These are phyloP conservation scores for Tonatia bakeri DNA, from an alignment of 2,113 vertebrate species.

Conservation along the genomic window DNA sequence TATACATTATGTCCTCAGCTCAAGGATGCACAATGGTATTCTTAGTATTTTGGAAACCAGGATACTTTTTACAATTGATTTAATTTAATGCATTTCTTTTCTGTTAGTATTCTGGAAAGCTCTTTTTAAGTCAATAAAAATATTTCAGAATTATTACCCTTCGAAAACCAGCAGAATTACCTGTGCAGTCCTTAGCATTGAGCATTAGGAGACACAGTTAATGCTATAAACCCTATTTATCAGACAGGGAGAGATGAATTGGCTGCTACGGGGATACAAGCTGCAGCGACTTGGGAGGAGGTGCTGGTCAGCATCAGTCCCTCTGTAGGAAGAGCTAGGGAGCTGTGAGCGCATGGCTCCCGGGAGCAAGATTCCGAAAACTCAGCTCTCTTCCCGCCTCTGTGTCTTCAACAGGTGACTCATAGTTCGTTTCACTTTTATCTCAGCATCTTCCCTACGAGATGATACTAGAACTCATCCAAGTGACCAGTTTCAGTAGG, in stretches of 20 bases:
- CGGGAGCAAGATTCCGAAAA: fast-evolving
- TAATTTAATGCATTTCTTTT: not conserved
- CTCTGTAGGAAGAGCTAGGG: too few species aligned
- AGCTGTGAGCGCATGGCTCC: fast-evolving
- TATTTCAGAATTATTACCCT: not conserved
- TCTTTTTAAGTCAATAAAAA: not conserved
- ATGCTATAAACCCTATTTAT: not conserved
- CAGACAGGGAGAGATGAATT: not conserved
- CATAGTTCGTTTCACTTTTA: not conserved
- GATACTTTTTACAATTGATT: not conserved
- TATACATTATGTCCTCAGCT: not conserved
- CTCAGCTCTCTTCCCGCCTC: fast-evolving
- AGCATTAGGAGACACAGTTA: not conserved
- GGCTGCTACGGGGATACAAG: too few species aligned
- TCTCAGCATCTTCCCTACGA: not conserved
- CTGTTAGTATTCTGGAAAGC: not conserved
- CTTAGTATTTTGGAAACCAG: not conserved
- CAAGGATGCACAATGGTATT: fast-evolving
- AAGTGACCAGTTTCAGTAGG: not conserved
- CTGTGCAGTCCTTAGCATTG: fast-evolving
- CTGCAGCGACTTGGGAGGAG: not conserved
- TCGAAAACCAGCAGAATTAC: not conserved
- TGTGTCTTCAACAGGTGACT: not conserved
- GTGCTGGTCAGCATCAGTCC: fast-evolving
- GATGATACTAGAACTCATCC: not conserved